phyloP scores from a whole-genome alignment of 2,113 vertebrate species.

The Muscicapa adusta region DNA sequence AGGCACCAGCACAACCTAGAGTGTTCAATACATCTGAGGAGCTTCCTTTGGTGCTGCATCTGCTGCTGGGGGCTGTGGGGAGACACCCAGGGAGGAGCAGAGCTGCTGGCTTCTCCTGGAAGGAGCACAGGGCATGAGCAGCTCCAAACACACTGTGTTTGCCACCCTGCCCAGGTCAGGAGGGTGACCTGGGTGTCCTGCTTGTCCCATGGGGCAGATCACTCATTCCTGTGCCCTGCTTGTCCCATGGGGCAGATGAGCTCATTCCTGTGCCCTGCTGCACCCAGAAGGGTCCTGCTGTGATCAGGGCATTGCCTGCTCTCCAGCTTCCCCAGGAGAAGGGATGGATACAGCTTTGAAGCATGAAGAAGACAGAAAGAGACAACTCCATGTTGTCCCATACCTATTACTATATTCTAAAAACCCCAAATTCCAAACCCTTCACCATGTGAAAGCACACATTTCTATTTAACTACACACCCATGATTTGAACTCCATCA shows the following conservation, averaged over 20 bases:
- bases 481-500: too few species aligned
- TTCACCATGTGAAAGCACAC: too few species aligned
- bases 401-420: too few species aligned
- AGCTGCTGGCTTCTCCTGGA: not conserved
- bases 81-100: not conserved
- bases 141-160: not conserved
- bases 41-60: not conserved
- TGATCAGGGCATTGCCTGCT: not conserved
- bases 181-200: too few species aligned
- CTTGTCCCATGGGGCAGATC: not conserved
- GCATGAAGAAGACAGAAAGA: too few species aligned
- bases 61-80: not conserved
- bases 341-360: too few species aligned
- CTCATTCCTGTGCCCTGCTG: fast-evolving
- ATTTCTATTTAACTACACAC: too few species aligned
- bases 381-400: too few species aligned
- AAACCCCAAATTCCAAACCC: too few species aligned
- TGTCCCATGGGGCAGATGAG: not conserved
- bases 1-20: not conserved
- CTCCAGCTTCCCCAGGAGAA: not conserved
- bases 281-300: not conserved
- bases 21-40: not conserved
- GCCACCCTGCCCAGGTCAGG: not conserved
- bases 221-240: fast-evolving
- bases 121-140: fast-evolving